Evolutionary conservation across 2,888 invertebrate genomes (phyloP).

Genomic region (Gastrophysa polygoni): DNA sequence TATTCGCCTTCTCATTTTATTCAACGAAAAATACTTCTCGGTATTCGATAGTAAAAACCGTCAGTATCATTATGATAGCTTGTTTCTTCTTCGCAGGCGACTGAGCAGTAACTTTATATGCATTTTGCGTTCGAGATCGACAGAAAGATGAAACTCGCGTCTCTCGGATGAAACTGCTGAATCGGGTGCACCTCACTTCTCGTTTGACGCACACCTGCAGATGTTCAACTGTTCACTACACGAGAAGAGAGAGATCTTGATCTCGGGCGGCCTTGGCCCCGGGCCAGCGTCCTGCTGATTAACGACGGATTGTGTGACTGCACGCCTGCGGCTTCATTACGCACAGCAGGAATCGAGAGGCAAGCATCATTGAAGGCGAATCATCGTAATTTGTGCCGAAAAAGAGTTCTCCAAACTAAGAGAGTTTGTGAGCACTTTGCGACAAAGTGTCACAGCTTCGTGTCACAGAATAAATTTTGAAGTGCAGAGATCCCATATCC

Average conservation of each 20-base stretch:
- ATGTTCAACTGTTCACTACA: neutral
- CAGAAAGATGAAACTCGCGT: neutral
- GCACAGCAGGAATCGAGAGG: constrained; percentile 2
- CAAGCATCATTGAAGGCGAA: no score
- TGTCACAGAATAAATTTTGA: no score
- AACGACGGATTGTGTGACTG: constrained; percentile 8
- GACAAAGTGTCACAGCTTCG: no score
- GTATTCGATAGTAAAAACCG: neutral
- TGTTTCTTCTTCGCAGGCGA: neutral
- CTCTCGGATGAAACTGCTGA: neutral
- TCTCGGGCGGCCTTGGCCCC: constrained; percentile 6
- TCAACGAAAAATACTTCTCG: no score
- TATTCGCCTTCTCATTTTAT: no score
- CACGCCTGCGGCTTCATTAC: neutral
- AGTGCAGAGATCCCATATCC: no score
- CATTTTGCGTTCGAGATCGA: neutral
- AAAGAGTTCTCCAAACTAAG: no score
- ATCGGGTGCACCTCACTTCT: constrained; percentile 2
- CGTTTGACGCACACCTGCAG: constrained; percentile 6
- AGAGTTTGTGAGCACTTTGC: no score
- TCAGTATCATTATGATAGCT: no score
- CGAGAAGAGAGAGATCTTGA: neutral
- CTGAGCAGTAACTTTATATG: neutral
- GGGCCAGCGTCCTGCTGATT: constrained; percentile 2
- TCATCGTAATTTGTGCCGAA: no score